Base-by-base conservation (phyloP, 2,113 vertebrate genomes). In the Gyps fulvus region DNA sequence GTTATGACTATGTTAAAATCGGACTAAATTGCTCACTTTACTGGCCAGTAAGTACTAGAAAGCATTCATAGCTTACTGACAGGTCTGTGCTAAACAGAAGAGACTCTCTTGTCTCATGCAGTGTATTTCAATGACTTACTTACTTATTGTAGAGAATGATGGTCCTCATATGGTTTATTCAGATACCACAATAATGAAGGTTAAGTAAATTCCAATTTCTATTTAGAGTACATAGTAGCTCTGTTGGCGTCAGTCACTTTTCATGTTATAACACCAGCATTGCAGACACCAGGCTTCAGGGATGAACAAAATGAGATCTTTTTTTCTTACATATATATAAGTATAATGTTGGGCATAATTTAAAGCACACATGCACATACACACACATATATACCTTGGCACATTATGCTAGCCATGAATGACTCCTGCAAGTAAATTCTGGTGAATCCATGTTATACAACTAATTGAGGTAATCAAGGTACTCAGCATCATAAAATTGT, bases 381-480 rank as follows among this genome's bases (percentile, higher is more conserved):
- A 49, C 9, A 65, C 2, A 36, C 22, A 36, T 23, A 58, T 32
- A 61, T 25, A 71, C 18, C 29, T 70, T 65, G 19, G 14, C 26
- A 63, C 5, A 29, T 77, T 90, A 84, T 89, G 40, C 17, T 89
- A 74, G 47, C 54, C 89, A 90, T 6, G 7, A 78, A 50, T 62
- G 2, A 59, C 45, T 84, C 31, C 70, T 83, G 21, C 18, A 79
- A 85, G 54, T 43, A 85, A 91, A 79, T 92, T 92, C 49, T 80
- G 65, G 85, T 63, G 78, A 85, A 95, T 62, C 50, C 40, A 70
- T 84, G 82, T 84, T 83, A 83, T 93, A 49, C 34, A 86, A 87
- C 49, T 96, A 95, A 97, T 94, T 91, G 93, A 93, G 47, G 72
- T 92, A 95, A 97, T 96, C 94, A 95, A 91, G 83, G 54, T 93